Percentiles rank a stretch among this genome's conserved stretches.
These are phyloP conservation scores for Nicator chloris DNA, from an alignment of 2,113 vertebrate species.

Conservation along the genomic window DNA sequence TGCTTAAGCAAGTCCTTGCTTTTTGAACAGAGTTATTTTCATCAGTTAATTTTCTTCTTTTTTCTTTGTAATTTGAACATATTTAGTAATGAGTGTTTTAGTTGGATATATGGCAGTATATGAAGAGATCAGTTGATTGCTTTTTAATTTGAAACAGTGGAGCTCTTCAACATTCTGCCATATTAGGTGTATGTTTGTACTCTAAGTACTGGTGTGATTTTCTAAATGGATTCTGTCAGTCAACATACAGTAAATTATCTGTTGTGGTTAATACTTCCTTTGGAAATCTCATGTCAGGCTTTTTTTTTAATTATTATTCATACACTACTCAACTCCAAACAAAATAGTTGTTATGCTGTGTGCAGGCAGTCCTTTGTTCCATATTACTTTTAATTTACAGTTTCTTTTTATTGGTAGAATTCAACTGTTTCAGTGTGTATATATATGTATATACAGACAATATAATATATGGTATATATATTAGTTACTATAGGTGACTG, in stretches of 20 bases:
- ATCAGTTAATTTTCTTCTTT: not conserved
- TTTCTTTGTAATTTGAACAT: not conserved
- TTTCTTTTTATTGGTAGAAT: not conserved
- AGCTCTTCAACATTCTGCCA: not conserved
- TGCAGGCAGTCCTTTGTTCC: not conserved
- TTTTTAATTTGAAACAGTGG: not conserved
- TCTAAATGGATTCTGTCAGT: not conserved
- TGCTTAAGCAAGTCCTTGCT: not conserved
- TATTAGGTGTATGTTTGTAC: not conserved
- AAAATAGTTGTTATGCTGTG: not conserved
- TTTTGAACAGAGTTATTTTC: not conserved
- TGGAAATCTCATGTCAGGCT: not conserved
- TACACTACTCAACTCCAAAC: not conserved
- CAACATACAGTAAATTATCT: not conserved
- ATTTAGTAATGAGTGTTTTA: not conserved
- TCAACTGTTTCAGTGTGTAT: not conserved
- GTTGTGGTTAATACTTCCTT: not conserved
- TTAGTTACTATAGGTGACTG: not conserved
- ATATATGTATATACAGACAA: not conserved
- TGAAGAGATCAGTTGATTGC: not conserved
- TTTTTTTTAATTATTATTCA: not conserved
- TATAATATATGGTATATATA: too few species aligned
- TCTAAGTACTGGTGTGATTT: not conserved
- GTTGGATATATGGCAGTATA: not conserved
- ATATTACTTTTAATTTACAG: not conserved